A percentile compares a stretch with the other conserved stretches of the same genome.
Conservation (phyloP, 2,113 vertebrate species). For the Mustelus asterias region DNA sequence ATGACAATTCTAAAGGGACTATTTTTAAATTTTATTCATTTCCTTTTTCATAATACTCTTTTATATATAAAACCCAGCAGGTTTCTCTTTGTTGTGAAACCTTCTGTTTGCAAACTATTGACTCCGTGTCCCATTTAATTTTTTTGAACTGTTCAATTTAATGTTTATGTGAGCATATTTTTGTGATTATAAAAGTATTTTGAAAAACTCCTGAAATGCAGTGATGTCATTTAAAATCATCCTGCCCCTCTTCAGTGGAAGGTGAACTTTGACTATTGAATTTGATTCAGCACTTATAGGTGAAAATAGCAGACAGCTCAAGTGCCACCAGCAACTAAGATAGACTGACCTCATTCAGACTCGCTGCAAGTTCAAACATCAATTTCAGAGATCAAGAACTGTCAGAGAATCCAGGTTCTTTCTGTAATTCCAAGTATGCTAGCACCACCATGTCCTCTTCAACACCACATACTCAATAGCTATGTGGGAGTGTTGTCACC, state of each 20-base stretch:
- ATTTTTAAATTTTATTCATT: not conserved
- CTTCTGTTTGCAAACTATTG: not conserved
- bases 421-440: not conserved
- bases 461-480: not conserved
- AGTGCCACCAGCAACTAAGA: not conserved
- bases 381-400: not conserved
- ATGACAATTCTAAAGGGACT: not conserved
- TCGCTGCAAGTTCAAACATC: not conserved
- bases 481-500: not conserved
- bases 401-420: not conserved
- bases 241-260: not conserved
- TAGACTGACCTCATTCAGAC: not conserved
- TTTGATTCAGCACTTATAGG: not conserved
- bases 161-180: not conserved
- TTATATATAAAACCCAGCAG: too few species aligned
- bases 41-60: not conserved
- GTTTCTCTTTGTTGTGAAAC: not conserved
- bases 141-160: not conserved
- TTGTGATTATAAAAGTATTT: conserved; percentile 12
- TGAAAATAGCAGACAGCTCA: not conserved
- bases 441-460: not conserved
- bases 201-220: not conserved
- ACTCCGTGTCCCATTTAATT: not conserved
- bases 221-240: not conserved
- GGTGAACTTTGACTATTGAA: not conserved